Base-by-base conservation (phyloP, 2,113 vertebrate species). In the Elephas maximus region DNA sequence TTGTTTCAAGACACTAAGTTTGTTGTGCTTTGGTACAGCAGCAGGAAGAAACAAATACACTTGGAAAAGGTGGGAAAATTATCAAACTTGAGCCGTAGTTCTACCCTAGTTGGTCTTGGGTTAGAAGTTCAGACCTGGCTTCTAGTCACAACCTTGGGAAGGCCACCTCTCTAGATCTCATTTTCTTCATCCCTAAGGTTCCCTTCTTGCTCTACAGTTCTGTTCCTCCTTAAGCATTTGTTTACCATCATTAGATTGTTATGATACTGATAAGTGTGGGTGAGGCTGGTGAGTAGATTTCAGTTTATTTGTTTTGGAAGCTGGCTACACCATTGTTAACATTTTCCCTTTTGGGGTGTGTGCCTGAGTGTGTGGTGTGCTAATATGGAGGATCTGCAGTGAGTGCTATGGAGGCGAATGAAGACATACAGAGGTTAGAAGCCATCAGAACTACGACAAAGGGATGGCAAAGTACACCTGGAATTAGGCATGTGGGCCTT, bases 231-330 rank as follows among this genome's bases (percentile, higher is more conserved):
- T 30, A 79, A 95, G 51, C 45, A 69, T 90, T 76, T 88, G 88
- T 96, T 96, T 84, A 81, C 87, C 26, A 1, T 95, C 91, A 65
- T 82, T 84, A 80, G 83, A 67, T 78, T 94, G 67, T 95, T 94
- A 62, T 30, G 85, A 65, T 73, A 88, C 44, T 71, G 81, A 51
- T 94, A 71, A 85, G 28, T 79, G 23, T 88, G 88, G 95, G 93
- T 83, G 95, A 51, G 94, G 77, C 93, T 71, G 11, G 3, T 51
- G 44, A 94, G 76, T 80, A 88, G 62, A 94, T 88, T 90, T 90
- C 28, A 90, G 84, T 94, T 96, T 90, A 71, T 95, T 98, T 98
- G 90, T 95, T 94, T 97, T 90, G 92, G 82, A 97, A 85, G 84
- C 69, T 90, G 80, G n/a, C 48, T 87, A 44, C 71, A 48, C 90